Base-by-base conservation (phyloP, 1,140 invertebrate genomes). In the Aricia agestis region DNA sequence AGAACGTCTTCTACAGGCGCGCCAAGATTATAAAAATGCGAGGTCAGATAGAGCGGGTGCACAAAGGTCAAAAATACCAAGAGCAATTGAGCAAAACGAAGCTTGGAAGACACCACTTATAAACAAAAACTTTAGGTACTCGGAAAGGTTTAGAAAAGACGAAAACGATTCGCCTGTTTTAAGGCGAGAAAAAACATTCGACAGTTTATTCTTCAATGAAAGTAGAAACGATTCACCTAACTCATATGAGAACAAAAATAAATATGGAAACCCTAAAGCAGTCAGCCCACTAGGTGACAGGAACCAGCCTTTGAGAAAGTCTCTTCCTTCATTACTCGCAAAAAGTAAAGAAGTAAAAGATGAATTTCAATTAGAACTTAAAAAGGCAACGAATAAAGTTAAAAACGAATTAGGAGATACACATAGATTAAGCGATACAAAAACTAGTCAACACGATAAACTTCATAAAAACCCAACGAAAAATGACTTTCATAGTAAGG, bases 341-440 rank as follows among this genome's bases (percentile, higher is more conserved):
- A 93, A 93, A 76, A 91, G 93, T 77, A 94, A 93, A 82, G 90
- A 94, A 82, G 93, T 93, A 82, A 93, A 94, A 75, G 93, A 94
- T 66, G 94, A 95, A 86, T 95, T 95, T 87, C 93, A 94, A 87
- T 92, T 93, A 31, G 94, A 95, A 85, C 83, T 95, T 36, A 93
- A 94, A 83, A 94, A 94, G 81, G 94, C 93, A 25, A 94, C 94
- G 63, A 92, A 92, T 85, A 93, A 92, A 81, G 92, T 95, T 73
- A 93, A 93, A 74, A 93, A 90, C 73, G 86, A 91, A 72, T 81
- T 91, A 87, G 85, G 82, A 70, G 85, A 71, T 91, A 91, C 84
- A 85, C 75, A 82, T 84, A 89, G 82, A 84, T 68, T 87, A 78
- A 89, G 82, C 83, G 85, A 84, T 81, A 90, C 78, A 74, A 91